Base-by-base conservation (phyloP, 1,140 invertebrate genomes). In the Homalodisca vitripennis region DNA sequence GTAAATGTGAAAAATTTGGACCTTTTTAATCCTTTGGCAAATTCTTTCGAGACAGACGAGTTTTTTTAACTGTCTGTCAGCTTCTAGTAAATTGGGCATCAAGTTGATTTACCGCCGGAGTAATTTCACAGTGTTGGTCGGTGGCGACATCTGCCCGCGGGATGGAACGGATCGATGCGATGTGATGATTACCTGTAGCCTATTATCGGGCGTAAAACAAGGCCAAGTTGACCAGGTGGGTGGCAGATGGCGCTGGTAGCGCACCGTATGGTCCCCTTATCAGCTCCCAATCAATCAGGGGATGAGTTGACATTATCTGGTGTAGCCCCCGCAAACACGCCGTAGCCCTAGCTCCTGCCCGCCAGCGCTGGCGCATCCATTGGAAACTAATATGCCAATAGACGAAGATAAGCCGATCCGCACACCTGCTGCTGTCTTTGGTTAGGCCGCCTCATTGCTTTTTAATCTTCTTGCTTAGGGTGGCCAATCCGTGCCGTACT, bases 301-400 rank as follows among this genome's bases (percentile, higher is more conserved):
- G 48, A 51, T 51, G 48, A 51, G 48, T 51, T 51, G 48, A 51
- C 48, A 20, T 51, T 51, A 51, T 51, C 48, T 51, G 3, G 3
- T 3, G 48, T n/a, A n/a, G n/a, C n/a, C 3, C 6, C 48, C 48
- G n/a, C 48, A 51, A 51, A 51, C 48, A 51, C n/a, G 48, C 48
- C 48, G 2, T n/a, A n/a, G n/a, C n/a, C n/a, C n/a, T n/a, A n/a
- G n/a, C n/a, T n/a, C n/a, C n/a, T n/a, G n/a, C n/a, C n/a, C n/a
- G n/a, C n/a, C n/a, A n/a, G n/a, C n/a, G n/a, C n/a, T n/a, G 3
- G 48, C 14, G 48, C 48, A 20, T 3, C 48, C 22, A 51, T 51
- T 10, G 48, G 48, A 51, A 51, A 51, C 48, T 51, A 22, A 51
- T 51, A 51, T 22, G 48, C 48, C 48, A 6, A 6, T 17, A n/a